Evolutionary conservation across 2,888 invertebrate species (phyloP), one percentile per base, ranked within the genome.

Genomic region (Agrotis puta): DNA sequence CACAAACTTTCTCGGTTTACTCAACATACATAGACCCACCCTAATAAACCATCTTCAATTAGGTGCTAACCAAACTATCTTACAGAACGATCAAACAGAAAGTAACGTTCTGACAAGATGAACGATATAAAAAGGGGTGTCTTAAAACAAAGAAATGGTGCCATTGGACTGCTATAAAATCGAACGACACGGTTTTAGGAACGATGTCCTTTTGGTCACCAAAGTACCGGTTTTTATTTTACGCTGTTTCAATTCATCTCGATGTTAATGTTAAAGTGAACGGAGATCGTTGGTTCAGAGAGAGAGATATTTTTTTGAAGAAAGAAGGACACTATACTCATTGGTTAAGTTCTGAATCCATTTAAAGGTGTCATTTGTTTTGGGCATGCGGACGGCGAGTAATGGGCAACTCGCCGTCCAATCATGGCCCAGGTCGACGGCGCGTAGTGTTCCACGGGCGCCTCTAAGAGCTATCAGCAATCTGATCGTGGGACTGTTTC

Each of bases 191-290:
- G 51, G 65, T 69, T 73, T 64, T 64, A 73, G 57, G 57, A 81
- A 74, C 77, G 73, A 65, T 70, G 59, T 81, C 68, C 69, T 65
- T 66, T 63, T 68, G 69, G 64, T 54, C 73, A 66, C 67, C 67
- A 39, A 68, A 77, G 66, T 68, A 63, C 65, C 64, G n/a, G 27
- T 66, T 81, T 81, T 83, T 80, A 84, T 70, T 81, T 56, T 57
- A 74, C 65, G 58, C 59, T 63, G 51, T 80, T 81, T 81, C 65
- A 77, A 74, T 84, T 81, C 77, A 81, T 81, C 63, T 77, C 27
- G 48, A 61, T 51, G 4, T 39, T 70, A 54, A 20, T 64, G 59
- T 66, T 57, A 79, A 73, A 63, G 3, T 64, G 57, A 58, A 73
- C 50, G 1, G 11, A 13, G 9, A 58, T 61, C 39, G 39, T 56